A percentile compares a stretch with the other conserved stretches of the same genome.
These are phyloP conservation scores for Meda fulgida DNA, from an alignment of 2,797 vertebrate species.

Conservation along the genomic window DNA sequence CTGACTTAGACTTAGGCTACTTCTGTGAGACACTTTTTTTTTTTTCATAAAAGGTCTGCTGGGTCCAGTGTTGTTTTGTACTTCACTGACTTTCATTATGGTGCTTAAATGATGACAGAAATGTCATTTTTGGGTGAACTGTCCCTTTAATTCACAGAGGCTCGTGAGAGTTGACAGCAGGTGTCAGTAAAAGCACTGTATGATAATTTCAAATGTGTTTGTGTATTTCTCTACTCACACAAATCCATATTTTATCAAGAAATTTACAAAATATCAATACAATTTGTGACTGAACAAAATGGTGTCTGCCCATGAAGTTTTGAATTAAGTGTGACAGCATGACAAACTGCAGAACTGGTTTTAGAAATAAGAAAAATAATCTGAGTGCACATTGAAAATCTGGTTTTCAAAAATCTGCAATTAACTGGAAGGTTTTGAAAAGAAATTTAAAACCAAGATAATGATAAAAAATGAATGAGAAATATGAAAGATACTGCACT, in stretches of 20 bases:
- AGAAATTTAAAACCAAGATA: neutral
- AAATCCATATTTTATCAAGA: neutral
- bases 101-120: neutral
- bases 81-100: neutral
- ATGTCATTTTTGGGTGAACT: neutral
- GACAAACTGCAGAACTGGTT: neutral
- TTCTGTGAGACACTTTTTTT: neutral
- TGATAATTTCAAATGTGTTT: conserved; percentile 7
- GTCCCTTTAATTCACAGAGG: conserved; percentile 2
- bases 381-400: neutral
- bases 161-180: conserved; percentile 50
- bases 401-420: neutral
- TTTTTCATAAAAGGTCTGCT: neutral
- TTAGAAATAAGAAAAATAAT: neutral
- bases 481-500: neutral
- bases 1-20: neutral
- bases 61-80: neutral
- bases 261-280: neutral
- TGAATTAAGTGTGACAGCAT: neutral
- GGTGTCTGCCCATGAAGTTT: neutral
- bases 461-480: neutral
- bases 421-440: neutral
- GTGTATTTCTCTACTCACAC: conserved; percentile 16
- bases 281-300: conserved; percentile 10
- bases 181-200: conserved; percentile 60